Evolutionary conservation across 1,140 invertebrate species (phyloP), one percentile per base, ranked within the genome.

Genomic region (Scaptodrosophila lebanonensis): DNA sequence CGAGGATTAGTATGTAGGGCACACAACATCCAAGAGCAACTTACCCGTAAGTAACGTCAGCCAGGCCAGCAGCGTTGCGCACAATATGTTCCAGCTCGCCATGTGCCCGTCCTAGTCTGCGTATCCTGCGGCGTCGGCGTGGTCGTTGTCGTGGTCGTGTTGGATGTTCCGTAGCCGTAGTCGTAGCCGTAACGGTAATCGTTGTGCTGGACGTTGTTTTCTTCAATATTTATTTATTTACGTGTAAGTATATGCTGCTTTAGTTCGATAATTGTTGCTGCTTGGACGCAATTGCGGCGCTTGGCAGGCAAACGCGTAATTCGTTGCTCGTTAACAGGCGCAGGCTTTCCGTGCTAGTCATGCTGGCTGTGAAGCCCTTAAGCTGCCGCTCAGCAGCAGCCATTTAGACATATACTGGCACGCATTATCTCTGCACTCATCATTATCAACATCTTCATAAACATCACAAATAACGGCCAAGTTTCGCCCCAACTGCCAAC

Each of bases 41-140:
- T 56, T 65, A 83, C 83, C 70, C 54, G 83, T 73, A 43, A 85
- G 79, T 42, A 86, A 62, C 35, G 75, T 70, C 36, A 86, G 66
- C 68, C 79, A 83, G 54, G 83, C 76, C 38, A 86, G 43, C 57
- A 83, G 56, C 36, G 62, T 67, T 42, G 76, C 64, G 45, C 65
- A 70, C 64, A 79, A 66, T 36, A 67, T 64, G 30, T 66, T 65
- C 67, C 73, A 60, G 68, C 62, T 62, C 76, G 75, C 75, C 75
- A 82, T 82, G 51, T 53, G 66, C 30, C 30, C 65, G 43, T 53
- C 38, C 60, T 61, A 62, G 16, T 72, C 51, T 25, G 22, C 22
- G 22, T 25, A 25, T 25, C 9, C 35, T 12, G 35, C 35, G 11
- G 11, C 8, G 49, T 52, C 57, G 56, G 50, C 56, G 64, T 57